Percentiles rank a stretch among this genome's conserved stretches.
Conservation (phyloP, 2,113 vertebrate species). For the Chrysochloris asiatica region DNA sequence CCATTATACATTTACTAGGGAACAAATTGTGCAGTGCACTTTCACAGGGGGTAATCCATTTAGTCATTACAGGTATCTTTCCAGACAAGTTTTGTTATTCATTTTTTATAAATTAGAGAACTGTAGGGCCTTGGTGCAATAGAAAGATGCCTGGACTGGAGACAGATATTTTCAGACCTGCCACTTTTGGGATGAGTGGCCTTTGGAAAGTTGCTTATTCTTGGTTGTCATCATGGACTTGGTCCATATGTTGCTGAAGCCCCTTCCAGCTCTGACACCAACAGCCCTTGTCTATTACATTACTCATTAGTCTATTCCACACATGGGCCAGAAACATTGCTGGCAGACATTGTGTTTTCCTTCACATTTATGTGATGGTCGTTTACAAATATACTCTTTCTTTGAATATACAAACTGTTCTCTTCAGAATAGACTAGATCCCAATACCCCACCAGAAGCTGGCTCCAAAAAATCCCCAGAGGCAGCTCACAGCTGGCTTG, state of each 20-base stretch:
- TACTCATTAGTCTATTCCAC: neutral
- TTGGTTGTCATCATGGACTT: neutral
- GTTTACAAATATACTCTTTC: conserved; percentile 67
- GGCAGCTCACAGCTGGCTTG: conserved; percentile 68
- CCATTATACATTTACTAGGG: no score
- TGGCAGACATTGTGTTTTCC: conserved; percentile 58
- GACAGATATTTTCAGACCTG: neutral
- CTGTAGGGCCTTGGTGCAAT: neutral
- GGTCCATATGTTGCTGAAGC: neutral
- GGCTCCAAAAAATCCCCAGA: conserved; percentile 68
- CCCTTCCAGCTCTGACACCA: neutral
- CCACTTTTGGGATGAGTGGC: neutral
- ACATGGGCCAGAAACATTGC: neutral
- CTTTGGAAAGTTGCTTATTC: neutral
- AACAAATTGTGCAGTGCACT: neutral
- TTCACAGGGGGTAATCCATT: neutral
- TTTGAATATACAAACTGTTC: conserved; percentile 57
- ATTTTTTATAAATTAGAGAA: neutral
- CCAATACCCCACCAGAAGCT: conserved; percentile 71
- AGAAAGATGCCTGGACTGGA: neutral
- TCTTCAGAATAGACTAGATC: conserved; percentile 54
- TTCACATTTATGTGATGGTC: conserved; percentile 50
- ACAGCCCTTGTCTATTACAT: neutral
- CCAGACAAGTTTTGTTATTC: no score
- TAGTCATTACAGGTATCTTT: no score